phyloP scores from a whole-genome alignment of 2,888 invertebrate genomes.

The Perizoma flavofasciatum region DNA sequence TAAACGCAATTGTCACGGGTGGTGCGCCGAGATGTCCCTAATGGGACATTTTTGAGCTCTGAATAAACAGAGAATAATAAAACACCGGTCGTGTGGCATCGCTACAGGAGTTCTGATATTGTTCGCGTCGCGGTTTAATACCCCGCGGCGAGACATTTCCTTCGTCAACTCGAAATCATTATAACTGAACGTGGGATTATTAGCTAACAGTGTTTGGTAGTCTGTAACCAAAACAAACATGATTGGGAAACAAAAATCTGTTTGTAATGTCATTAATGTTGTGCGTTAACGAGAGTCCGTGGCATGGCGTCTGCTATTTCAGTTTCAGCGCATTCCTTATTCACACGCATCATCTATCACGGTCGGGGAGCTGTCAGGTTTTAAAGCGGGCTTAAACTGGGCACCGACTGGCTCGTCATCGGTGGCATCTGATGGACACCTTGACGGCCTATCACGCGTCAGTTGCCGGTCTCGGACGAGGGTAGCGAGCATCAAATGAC shows the following conservation, averaged over 20 bases:
- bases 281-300: slow-evolving; percentile 61
- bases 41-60: slow-evolving; percentile 73
- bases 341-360: slow-evolving; percentile 69
- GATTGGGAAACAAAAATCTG: slow-evolving; percentile 50
- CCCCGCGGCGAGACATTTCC: slow-evolving; percentile 56
- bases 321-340: slow-evolving; percentile 62
- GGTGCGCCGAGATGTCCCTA: slow-evolving; percentile 70
- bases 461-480: slow-evolving; percentile 46
- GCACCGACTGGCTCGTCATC: slow-evolving; percentile 60
- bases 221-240: slow-evolving; percentile 49
- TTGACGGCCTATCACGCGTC: slow-evolving; percentile 63
- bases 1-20: slow-evolving; percentile 74
- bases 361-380: slow-evolving; percentile 67
- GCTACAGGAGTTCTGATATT: slow-evolving; percentile 75
- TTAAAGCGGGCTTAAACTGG: slow-evolving; percentile 71
- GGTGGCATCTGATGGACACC: slow-evolving; percentile 74
- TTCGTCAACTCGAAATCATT: slow-evolving; percentile 61
- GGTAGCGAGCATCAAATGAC: slow-evolving; percentile 48
- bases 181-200: slow-evolving; percentile 54
- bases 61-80: slow-evolving; percentile 71
- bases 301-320: slow-evolving; percentile 60
- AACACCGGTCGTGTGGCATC: slow-evolving; percentile 75
- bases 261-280: slow-evolving; percentile 63
- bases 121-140: slow-evolving; percentile 54
- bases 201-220: slow-evolving; percentile 6